phyloP scores from a whole-genome alignment of 2,113 vertebrate genomes.

The Natator depressus region DNA sequence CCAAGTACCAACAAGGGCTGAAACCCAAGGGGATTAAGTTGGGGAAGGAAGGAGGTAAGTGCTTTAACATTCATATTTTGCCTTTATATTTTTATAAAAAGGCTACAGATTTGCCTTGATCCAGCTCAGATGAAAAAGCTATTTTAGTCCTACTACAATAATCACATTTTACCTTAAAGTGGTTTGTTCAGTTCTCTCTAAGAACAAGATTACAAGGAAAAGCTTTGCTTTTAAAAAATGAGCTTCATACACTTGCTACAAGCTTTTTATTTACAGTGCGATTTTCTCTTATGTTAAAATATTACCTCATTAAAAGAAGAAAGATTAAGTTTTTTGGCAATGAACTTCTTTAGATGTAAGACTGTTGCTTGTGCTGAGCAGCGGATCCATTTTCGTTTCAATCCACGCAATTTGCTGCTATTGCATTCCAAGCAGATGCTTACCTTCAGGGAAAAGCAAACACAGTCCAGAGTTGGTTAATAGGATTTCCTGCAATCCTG shows the following conservation, averaged over 20 bases:
- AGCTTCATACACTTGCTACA: accelerated
- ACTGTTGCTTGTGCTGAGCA: slow-evolving; percentile 98
- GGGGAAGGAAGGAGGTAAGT: background rate
- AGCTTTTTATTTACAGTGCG: background rate
- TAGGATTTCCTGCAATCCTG: background rate
- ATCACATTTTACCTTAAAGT: background rate
- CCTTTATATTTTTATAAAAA: background rate
- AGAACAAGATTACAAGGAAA: background rate
- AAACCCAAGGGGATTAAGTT: background rate
- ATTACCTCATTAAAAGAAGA: slow-evolving; percentile 98
- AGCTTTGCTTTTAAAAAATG: background rate
- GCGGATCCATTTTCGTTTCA: slow-evolving; percentile 99
- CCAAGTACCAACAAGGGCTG: background rate
- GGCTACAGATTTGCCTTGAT: background rate
- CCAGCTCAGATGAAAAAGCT: background rate
- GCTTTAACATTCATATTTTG: background rate
- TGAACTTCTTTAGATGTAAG: slow-evolving; percentile 99
- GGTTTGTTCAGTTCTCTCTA: background rate
- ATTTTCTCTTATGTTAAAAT: background rate
- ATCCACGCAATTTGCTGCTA: slow-evolving; percentile 96
- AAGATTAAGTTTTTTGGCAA: slow-evolving; percentile 99
- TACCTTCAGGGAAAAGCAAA: slow-evolving; percentile 81
- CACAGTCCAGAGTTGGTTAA: background rate
- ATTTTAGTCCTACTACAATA: background rate
- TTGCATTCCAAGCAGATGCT: slow-evolving; percentile 99